These are phyloP conservation scores for Sturnus vulgaris DNA, from an alignment of 2,113 vertebrate genomes.

Conservation along the genomic window DNA sequence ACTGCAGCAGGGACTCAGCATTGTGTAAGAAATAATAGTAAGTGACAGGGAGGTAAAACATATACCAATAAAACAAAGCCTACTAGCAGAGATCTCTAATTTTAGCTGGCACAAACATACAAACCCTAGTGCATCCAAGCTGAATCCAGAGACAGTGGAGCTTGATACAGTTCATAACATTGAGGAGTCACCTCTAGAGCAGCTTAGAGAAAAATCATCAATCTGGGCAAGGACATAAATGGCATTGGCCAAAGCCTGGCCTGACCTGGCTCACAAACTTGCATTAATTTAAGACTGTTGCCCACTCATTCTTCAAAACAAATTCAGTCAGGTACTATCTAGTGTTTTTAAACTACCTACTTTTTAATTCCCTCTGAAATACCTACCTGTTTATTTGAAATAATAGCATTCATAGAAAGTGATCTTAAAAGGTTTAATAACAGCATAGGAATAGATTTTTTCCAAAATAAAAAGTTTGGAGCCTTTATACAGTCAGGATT, in stretches of 20 bases:
- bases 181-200: background rate
- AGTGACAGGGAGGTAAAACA: background rate
- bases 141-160: background rate
- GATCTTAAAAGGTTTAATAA: conserved; percentile 8
- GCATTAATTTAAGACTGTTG: background rate
- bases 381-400: background rate
- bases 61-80: background rate
- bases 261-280: background rate
- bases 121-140: background rate
- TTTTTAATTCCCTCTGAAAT: background rate
- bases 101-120: background rate
- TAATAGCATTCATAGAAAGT: conserved; percentile 28
- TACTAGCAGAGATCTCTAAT: background rate
- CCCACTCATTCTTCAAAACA: background rate
- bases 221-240: background rate
- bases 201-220: background rate
- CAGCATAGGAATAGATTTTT: background rate
- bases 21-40: background rate
- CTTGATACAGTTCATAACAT: background rate
- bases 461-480: conserved; percentile 32
- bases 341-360: background rate
- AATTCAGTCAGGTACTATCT: background rate
- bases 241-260: background rate
- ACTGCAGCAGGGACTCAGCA: background rate
- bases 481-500: conserved; percentile 14